Evolutionary conservation across 2,113 vertebrate genomes (phyloP), one percentile per base, ranked within the genome.

Genomic region (Phoenicopterus ruber): DNA sequence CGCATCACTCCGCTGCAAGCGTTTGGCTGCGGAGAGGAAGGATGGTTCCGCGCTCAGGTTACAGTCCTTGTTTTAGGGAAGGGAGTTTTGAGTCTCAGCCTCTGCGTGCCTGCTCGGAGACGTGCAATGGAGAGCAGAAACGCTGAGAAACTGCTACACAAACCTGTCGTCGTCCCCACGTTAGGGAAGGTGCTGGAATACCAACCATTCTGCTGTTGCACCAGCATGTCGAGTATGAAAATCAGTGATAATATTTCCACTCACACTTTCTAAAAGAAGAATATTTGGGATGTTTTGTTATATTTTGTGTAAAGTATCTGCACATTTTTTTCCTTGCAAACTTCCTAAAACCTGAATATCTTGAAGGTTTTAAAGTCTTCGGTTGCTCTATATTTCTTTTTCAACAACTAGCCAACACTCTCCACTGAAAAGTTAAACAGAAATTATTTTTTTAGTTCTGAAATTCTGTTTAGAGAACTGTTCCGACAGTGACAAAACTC

Each of bases 71-170:
- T 28, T 67, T 57, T 11, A 36, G 7, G 38, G 28, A 71, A 54
- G 17, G 38, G 36, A 57, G 5, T 34, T 85, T 38, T 28, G 32
- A 3, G 7, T 50, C 32, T 93, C 78, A 65, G 22, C 13, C 11
- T 85, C 49, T 26, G 9, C 2, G 0, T 16, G 2, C 9, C 55
- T 80, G 40, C 47, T 87, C 28, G 29, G 19, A 67, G 42, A 36
- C 0, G 0, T 10, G 14, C 18, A n/a, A 10, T 0, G 2, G 15
- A 44, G 36, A 58, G 28, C 36, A 52, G 36, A 62, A 86, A 32
- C 0, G 1, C 12, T 54, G 21, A 83, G 20, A 69, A 87, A 46
- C 4, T 17, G 21, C 55, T 52, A 32, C 32, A 47, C 6, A 31
- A 87, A 73, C 6, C 32, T 55, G 2, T 17, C 16, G 28, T 15